phyloP scores from a whole-genome alignment of 2,797 vertebrate species.

The Siniperca scherzeri region DNA sequence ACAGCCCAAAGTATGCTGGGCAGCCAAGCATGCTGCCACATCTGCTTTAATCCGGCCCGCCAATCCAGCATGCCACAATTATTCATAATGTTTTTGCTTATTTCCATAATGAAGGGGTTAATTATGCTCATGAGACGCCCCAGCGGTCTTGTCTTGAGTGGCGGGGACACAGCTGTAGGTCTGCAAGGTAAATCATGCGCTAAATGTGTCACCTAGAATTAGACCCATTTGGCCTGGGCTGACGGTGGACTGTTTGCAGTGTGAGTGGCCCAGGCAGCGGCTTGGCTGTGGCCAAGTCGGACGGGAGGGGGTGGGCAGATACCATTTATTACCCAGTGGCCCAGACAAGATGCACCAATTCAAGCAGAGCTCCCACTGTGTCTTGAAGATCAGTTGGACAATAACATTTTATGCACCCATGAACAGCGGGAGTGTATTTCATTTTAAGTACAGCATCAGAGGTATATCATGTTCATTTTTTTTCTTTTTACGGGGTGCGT shows the following conservation, averaged over 20 bases:
- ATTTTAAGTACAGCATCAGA: constrained; percentile 47
- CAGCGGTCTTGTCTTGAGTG: constrained; percentile 84
- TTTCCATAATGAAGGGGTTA: constrained; percentile 88
- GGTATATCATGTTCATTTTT: constrained; percentile 3
- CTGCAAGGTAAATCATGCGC: constrained; percentile 88
- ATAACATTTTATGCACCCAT: constrained; percentile 60
- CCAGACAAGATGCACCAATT: constrained; percentile 73
- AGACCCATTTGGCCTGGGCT: constrained; percentile 75
- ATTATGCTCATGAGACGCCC: constrained; percentile 86
- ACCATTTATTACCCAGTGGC: constrained; percentile 73
- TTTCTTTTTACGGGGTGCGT: constrained; percentile 1
- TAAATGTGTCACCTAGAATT: constrained; percentile 87
- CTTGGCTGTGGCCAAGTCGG: constrained; percentile 57
- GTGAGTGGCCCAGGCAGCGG: constrained; percentile 27
- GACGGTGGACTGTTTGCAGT: constrained; percentile 60
- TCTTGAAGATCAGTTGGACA: constrained; percentile 68
- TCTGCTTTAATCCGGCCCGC: constrained; percentile 73
- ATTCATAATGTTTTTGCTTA: constrained; percentile 82
- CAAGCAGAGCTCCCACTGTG: constrained; percentile 70
- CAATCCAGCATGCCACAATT: constrained; percentile 63
- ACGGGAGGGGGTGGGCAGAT: constrained; percentile 46
- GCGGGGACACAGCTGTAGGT: constrained; percentile 87
- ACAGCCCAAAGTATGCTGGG: constrained; percentile 55
- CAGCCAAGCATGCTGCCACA: constrained; percentile 76
- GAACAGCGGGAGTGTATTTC: constrained; percentile 57